Evolutionary conservation across 2,888 invertebrate species (phyloP).

Genomic region (Drosophila nr. perissopoda): DNA sequence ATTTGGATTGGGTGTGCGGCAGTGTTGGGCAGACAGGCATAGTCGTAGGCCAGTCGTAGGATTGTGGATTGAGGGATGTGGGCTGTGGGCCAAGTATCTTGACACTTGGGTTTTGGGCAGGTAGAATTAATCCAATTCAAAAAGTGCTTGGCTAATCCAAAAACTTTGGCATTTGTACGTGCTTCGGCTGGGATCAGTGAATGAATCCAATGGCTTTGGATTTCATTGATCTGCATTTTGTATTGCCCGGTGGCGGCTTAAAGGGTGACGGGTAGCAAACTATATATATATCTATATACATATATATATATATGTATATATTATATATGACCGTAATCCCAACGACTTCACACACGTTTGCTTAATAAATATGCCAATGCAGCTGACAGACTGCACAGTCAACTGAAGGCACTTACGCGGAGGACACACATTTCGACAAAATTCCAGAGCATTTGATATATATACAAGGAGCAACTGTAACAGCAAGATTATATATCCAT

Average conservation of each 20-base stretch:
- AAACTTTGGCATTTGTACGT: slow-evolving; percentile 16
- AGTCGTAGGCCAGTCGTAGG: neutral
- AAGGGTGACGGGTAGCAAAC: slow-evolving; percentile 8
- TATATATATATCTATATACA: slow-evolving; percentile 20
- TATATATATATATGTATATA: neutral
- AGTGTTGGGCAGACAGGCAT: neutral
- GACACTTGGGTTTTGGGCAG: slow-evolving; percentile 31
- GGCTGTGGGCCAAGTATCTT: neutral
- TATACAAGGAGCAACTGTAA: neutral
- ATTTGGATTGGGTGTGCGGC: neutral
- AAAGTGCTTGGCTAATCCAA: slow-evolving; percentile 49
- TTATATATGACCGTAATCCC: slow-evolving; percentile 46
- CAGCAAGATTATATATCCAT: slow-evolving; percentile 7
- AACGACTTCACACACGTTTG: slow-evolving; percentile 5
- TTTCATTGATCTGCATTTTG: slow-evolving; percentile 66
- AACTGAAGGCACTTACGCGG: neutral
- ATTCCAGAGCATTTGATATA: neutral
- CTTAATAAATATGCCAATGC: slow-evolving; percentile 37
- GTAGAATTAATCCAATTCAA: slow-evolving; percentile 67
- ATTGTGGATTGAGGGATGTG: neutral
- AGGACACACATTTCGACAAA: slow-evolving; percentile 3
- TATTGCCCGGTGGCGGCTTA: slow-evolving; percentile 30
- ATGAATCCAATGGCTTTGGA: slow-evolving; percentile 70
- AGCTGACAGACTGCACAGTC: slow-evolving; percentile 31
- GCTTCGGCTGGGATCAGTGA: slow-evolving; percentile 59